Conservation (phyloP, 2,888 invertebrate genomes). For the Antitype chi region DNA sequence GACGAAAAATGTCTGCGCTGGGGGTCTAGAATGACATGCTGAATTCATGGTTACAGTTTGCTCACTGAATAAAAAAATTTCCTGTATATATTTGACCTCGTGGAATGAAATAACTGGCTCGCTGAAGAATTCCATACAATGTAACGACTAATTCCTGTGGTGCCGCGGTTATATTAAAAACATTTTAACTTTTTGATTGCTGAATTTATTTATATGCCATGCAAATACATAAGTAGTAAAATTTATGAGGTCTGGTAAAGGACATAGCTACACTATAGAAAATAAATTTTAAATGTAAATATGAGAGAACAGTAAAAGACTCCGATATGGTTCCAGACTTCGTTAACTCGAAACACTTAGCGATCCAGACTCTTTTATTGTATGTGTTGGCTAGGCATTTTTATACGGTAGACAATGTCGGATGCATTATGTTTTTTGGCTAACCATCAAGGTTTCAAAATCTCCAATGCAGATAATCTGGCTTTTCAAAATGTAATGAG, state of each 20-base stretch:
- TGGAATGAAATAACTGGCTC: slow-evolving; percentile 46
- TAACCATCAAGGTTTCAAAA: slow-evolving; percentile 51
- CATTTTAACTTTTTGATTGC: slow-evolving; percentile 30
- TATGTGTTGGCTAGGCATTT: slow-evolving; percentile 44
- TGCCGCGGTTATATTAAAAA: slow-evolving; percentile 45
- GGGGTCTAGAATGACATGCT: too few species aligned
- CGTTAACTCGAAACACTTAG: slow-evolving; percentile 37
- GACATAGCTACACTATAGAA: background rate
- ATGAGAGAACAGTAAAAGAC: slow-evolving; percentile 19
- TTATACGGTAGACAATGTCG: slow-evolving; percentile 48
- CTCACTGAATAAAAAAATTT: too few species aligned
- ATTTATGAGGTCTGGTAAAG: slow-evolving; percentile 12
- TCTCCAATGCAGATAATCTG: slow-evolving; percentile 27
- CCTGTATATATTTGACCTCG: slow-evolving; percentile 29
- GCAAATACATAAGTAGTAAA: background rate
- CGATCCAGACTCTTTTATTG: slow-evolving; percentile 53
- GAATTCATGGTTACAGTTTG: too few species aligned
- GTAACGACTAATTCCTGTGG: slow-evolving; percentile 32
- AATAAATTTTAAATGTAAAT: slow-evolving; percentile 36
- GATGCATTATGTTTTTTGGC: slow-evolving; percentile 54
- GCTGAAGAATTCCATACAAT: slow-evolving; percentile 45
- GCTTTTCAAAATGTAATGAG: background rate
- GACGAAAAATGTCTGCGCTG: too few species aligned
- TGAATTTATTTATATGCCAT: slow-evolving; percentile 17
- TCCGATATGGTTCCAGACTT: slow-evolving; percentile 34